Evolutionary conservation across 2,888 invertebrate genomes (phyloP).

Genomic region (Cybosia mesomella): DNA sequence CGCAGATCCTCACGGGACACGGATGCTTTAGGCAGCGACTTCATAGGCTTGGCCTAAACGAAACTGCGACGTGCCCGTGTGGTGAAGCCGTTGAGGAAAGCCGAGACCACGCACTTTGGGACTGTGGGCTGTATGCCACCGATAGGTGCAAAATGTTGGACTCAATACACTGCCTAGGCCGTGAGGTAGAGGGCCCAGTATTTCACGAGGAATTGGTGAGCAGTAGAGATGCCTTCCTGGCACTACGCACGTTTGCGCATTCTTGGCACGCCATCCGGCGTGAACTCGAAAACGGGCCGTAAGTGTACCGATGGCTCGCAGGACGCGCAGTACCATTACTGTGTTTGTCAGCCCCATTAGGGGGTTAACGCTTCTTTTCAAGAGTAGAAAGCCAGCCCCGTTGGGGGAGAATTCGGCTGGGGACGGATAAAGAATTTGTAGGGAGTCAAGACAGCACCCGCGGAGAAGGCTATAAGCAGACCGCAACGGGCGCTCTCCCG

Average conservation of each 20-base stretch:
- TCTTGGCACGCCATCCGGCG: constrained; percentile 1
- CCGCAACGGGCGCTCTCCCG: background rate
- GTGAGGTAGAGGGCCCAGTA: background rate
- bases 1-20: constrained; percentile 3
- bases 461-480: too few species aligned
- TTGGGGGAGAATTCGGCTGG: constrained; percentile 59
- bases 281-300: background rate
- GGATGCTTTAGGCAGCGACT: constrained; percentile 3
- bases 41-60: background rate
- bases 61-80: too few species aligned
- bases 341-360: too few species aligned
- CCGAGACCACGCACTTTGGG: constrained; percentile 8
- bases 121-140: background rate
- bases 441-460: constrained; percentile 64
- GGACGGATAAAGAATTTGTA: constrained; percentile 84
- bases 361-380: too few species aligned
- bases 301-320: background rate
- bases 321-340: background rate
- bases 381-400: constrained; percentile 1
- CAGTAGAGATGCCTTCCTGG: background rate
- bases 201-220: background rate
- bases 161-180: background rate
- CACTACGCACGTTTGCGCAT: constrained; percentile 1
- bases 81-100: background rate
- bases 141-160: background rate